Conservation (phyloP, 2,888 invertebrate species). For the Tryphoninae sp. region DNA sequence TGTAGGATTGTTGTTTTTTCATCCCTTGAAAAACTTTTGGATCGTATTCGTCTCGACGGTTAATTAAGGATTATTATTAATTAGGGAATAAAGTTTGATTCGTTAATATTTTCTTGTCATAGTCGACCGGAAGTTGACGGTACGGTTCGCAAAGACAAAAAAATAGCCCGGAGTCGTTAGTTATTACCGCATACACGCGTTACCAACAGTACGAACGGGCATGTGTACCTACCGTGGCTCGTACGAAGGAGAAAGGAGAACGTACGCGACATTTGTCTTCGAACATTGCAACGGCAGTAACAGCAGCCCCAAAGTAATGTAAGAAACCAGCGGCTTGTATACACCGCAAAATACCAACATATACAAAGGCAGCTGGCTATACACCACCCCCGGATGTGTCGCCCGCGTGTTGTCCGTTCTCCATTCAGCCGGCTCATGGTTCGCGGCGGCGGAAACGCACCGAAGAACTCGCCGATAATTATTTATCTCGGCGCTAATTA, state of each 20-base stretch:
- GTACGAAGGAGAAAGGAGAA: slow-evolving; percentile 56
- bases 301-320: slow-evolving; percentile 26
- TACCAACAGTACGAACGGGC: no score
- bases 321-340: slow-evolving; percentile 33
- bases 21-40: no score
- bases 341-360: slow-evolving; percentile 30
- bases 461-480: slow-evolving; percentile 62
- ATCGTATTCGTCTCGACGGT: no score
- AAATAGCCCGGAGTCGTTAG: background rate
- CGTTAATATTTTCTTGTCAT: background rate
- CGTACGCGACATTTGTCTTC: slow-evolving; percentile 62
- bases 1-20: no score
- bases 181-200: no score
- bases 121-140: background rate
- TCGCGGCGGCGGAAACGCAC: slow-evolving; percentile 50
- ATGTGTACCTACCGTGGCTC: no score
- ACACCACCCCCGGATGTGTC: slow-evolving; percentile 72
- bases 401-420: slow-evolving; percentile 61
- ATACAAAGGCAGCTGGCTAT: slow-evolving; percentile 66
- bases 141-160: background rate
- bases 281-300: slow-evolving; percentile 45
- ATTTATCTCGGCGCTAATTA: slow-evolving; percentile 68
- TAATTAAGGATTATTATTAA: background rate
- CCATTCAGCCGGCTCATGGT: slow-evolving; percentile 61
- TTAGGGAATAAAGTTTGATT: background rate